Evolutionary conservation across 2,888 invertebrate species (phyloP), one percentile per base, ranked within the genome.

Genomic region (Sericinus montela): DNA sequence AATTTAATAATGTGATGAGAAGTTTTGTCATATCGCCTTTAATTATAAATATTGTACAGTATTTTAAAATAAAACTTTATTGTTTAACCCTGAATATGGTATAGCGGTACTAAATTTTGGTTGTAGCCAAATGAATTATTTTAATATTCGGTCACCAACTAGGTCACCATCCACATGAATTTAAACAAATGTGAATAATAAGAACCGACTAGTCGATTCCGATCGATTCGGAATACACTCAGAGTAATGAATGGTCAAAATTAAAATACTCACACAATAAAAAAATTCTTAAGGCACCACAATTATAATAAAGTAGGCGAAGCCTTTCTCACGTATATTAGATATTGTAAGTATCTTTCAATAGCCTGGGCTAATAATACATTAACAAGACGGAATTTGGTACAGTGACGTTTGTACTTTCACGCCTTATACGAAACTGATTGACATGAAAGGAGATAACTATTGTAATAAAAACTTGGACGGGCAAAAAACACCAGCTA

Each of bases 361-460:
- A 70, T 69, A 54, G 64, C 65, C 59, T 62, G 61, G 62, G 63
- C 58, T 72, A 69, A 67, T 66, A 69, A 62, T 57, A 59, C 58
- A 63, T 69, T 71, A 72, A 72, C 66, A 64, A 69, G 68, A 55
- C 59, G 58, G 72, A 64, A 80, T 82, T 83, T 72, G 66, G 82
- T 72, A 75, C 75, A 74, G 57, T 80, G 80, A 83, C 76, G 77
- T 79, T 79, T 81, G 67, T 77, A 84, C 85, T 87, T 87, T 86
- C 85, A 80, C 85, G 77, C 82, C 84, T 76, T 80, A 81, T 80
- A 81, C 70, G 77, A 75, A 68, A 67, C 71, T 81, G 82, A 85
- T 83, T 80, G 84, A 81, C 82, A 75, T 70, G 75, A 84, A 84
- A 84, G 77, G 74, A 83, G 81, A 84, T 85, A 83, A 82, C 79